Evolutionary conservation across 2,888 invertebrate species (phyloP).

Genomic region (Thumatha senex): DNA sequence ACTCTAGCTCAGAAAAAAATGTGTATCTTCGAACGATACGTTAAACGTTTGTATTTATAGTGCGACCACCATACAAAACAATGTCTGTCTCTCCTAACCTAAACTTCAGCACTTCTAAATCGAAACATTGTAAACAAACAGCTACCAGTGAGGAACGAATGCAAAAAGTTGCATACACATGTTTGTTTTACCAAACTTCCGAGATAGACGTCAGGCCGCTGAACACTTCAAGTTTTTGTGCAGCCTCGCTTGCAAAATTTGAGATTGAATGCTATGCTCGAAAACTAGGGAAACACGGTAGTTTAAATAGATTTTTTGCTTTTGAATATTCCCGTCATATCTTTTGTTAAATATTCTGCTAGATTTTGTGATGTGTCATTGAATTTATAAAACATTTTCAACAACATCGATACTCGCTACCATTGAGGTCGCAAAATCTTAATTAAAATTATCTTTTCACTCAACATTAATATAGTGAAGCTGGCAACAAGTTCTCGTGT

Average conservation of each 20-base stretch:
- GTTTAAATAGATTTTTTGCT: background rate
- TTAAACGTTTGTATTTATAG: too few species aligned
- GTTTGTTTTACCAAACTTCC: constrained; percentile 18
- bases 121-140: constrained; percentile 22
- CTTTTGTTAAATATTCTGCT: too few species aligned
- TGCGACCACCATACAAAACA: background rate
- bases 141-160: constrained; percentile 26
- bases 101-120: constrained; percentile 8
- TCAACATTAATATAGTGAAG: constrained; percentile 24
- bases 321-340: background rate
- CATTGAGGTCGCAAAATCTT: background rate
- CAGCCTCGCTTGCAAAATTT: constrained; percentile 3
- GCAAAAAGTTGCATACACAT: constrained; percentile 21
- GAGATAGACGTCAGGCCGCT: constrained; percentile 9
- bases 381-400: too few species aligned
- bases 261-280: constrained; percentile 4
- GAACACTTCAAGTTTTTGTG: constrained; percentile 10
- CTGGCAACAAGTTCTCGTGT: constrained; percentile 22
- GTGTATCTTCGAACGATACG: too few species aligned
- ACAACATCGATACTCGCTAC: too few species aligned
- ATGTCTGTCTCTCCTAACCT: background rate
- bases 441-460: constrained; percentile 12
- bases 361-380: too few species aligned
- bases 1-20: too few species aligned
- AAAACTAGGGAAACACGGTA: background rate